phyloP scores from a whole-genome alignment of 1,140 invertebrate species.

The Rhagoletis pomonella region DNA sequence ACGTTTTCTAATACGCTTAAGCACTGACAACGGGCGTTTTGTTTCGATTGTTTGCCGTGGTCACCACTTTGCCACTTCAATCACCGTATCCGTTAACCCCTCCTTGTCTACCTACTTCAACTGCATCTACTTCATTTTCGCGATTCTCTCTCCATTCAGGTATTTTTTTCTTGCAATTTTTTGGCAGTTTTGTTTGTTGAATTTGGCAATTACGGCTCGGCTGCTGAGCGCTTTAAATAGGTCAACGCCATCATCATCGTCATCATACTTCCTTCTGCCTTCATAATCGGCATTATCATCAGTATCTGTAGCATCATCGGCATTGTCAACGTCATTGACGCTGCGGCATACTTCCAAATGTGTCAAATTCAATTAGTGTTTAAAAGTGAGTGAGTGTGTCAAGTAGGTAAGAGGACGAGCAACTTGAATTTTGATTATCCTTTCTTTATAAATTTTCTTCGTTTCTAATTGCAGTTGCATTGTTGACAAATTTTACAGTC shows the following conservation, averaged over 20 bases:
- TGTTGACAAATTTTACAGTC: conserved; percentile 34
- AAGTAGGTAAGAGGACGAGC: background rate
- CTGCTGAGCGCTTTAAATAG: conserved; percentile 27
- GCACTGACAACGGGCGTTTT: conserved; percentile 45
- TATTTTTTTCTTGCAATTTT: background rate
- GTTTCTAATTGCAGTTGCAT: conserved; percentile 31
- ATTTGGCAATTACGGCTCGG: conserved; percentile 48
- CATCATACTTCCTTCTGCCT: background rate
- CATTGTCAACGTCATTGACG: conserved; percentile 36
- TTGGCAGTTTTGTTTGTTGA: conserved; percentile 26
- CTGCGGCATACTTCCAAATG: conserved; percentile 41
- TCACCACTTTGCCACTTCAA: conserved; percentile 48
- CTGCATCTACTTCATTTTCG: background rate
- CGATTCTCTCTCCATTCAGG: background rate
- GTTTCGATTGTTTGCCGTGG: conserved; percentile 44
- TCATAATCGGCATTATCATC: conserved; percentile 2
- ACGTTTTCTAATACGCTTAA: conserved; percentile 44
- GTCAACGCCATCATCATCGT: conserved; percentile 32
- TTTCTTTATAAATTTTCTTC: background rate
- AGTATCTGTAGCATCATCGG: background rate
- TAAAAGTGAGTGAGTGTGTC: conserved; percentile 22
- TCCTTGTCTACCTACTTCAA: background rate
- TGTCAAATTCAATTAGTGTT: conserved; percentile 48
- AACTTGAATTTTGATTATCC: background rate
- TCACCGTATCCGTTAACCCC: conserved; percentile 14